These are phyloP conservation scores for Geococcyx californianus DNA, from an alignment of 2,113 vertebrate species.

Conservation along the genomic window DNA sequence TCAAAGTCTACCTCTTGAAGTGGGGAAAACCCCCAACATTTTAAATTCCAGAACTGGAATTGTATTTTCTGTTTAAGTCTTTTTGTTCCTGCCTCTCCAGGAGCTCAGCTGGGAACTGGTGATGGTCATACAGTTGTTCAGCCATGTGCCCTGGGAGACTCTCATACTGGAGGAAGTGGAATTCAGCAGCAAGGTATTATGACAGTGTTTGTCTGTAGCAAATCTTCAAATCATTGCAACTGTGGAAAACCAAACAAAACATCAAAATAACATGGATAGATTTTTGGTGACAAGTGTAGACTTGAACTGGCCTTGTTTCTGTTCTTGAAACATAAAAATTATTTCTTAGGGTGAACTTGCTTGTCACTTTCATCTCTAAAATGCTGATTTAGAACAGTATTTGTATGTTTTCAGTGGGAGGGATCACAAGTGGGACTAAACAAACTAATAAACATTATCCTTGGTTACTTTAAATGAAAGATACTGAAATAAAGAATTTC, in stretches of 20 bases:
- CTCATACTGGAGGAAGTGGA: conserved; percentile 57
- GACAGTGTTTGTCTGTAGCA: conserved; percentile 11
- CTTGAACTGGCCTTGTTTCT: conserved; percentile 6
- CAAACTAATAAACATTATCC: neutral
- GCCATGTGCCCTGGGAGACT: conserved; percentile 45
- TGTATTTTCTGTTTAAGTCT: neutral
- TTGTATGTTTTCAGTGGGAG: neutral
- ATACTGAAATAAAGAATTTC: neutral
- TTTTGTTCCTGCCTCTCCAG: conserved; percentile 9
- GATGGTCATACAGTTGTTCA: conserved; percentile 59
- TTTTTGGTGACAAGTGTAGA: neutral
- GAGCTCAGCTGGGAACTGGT: conserved; percentile 56
- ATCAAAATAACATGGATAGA: neutral
- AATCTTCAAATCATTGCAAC: conserved; percentile 24
- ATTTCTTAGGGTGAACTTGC: neutral
- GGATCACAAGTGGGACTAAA: neutral
- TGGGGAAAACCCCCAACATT: rapidly evolving
- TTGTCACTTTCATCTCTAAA: neutral
- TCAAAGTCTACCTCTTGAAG: neutral
- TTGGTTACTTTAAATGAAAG: neutral
- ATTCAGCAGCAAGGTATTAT: conserved; percentile 63
- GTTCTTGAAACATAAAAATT: neutral
- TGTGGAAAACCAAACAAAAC: conserved; percentile 10
- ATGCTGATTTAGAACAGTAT: neutral
- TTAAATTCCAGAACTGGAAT: neutral